Conservation (phyloP, 2,888 invertebrate species). For the Tanytarsus gracilentus region DNA sequence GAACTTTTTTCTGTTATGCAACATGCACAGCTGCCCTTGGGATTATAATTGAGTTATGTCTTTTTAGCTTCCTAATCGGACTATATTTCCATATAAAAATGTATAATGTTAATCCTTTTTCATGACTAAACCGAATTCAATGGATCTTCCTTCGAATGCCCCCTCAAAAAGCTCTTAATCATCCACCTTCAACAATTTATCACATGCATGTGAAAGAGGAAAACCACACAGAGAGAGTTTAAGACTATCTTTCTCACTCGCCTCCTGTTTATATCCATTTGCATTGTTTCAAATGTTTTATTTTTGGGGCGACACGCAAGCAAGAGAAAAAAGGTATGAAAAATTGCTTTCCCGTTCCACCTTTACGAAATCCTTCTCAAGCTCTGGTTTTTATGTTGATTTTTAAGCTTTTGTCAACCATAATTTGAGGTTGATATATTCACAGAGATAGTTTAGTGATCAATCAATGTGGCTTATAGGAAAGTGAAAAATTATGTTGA, state of each 20-base stretch:
- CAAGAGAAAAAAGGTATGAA: neutral
- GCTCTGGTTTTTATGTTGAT: neutral
- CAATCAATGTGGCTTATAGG: neutral
- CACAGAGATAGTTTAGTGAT: neutral
- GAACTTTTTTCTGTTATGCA: too few relatives aligned
- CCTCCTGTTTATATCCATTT: neutral
- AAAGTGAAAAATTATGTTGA: neutral
- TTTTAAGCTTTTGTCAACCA: neutral
- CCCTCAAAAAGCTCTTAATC: neutral
- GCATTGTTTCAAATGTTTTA: neutral
- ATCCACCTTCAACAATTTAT: neutral
- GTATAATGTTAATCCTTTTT: too few relatives aligned
- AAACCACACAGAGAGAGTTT: neutral
- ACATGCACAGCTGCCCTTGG: too few relatives aligned
- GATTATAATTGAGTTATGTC: too few relatives aligned
- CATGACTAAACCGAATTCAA: too few relatives aligned
- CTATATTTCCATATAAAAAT: too few relatives aligned
- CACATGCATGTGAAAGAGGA: neutral
- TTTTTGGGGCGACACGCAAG: neutral
- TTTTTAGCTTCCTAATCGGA: too few relatives aligned
- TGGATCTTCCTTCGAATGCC: neutral
- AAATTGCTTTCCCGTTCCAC: neutral
- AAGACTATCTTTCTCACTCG: neutral
- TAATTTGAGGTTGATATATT: constrained; percentile 1
- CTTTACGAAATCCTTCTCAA: neutral